phyloP scores from a whole-genome alignment of 2,888 invertebrate species.

The Archaeoteleia sp. region DNA sequence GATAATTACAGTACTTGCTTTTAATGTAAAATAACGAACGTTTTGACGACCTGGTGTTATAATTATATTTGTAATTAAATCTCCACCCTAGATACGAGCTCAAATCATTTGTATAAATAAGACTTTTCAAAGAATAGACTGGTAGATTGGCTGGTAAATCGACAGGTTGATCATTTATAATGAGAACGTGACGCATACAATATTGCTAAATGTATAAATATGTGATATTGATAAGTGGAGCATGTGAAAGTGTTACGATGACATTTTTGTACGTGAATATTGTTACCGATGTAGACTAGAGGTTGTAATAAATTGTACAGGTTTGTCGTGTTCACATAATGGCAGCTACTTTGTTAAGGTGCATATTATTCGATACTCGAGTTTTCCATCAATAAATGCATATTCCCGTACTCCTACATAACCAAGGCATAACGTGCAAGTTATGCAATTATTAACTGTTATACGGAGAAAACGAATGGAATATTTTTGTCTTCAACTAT shows the following conservation, averaged over 20 bases:
- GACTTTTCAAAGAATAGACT: conserved; percentile 2
- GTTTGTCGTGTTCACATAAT: no score
- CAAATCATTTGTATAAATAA: conserved; percentile 25
- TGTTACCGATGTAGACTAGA: no score
- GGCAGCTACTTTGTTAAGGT: no score
- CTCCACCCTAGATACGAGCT: conserved; percentile 5
- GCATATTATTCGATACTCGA: no score
- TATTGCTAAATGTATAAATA: conserved; percentile 14
- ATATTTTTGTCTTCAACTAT: no score
- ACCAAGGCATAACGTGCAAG: no score
- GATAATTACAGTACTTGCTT: conserved; percentile 7
- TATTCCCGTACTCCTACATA: no score
- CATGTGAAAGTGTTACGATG: conserved; percentile 6
- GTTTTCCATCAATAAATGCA: no score
- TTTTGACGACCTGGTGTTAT: conserved; percentile 10
- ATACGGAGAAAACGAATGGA: no score
- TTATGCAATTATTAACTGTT: no score
- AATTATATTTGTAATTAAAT: conserved; percentile 37
- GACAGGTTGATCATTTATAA: conserved; percentile 23
- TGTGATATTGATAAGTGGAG: conserved; percentile 13
- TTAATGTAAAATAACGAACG: not conserved
- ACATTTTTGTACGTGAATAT: no score
- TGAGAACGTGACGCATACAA: conserved; percentile 16
- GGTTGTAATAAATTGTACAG: no score
- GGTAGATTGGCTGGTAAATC: conserved; percentile 4